These are phyloP conservation scores for Corythornis cristatus DNA, from an alignment of 2,113 vertebrate species.

Conservation along the genomic window DNA sequence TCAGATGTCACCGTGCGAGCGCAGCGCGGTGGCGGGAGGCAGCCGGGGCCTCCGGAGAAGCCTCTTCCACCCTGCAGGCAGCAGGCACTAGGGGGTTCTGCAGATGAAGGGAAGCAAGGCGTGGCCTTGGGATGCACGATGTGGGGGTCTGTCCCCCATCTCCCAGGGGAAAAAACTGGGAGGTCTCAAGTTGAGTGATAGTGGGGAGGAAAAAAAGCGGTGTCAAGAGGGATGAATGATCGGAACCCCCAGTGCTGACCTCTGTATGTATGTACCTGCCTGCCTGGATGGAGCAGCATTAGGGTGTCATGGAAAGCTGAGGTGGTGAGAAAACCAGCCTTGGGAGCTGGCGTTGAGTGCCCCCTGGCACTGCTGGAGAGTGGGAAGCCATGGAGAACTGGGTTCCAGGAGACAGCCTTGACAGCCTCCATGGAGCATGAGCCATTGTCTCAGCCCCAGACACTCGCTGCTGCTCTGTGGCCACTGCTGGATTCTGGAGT, in stretches of 20 bases:
- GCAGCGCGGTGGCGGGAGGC: neutral
- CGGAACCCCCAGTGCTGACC: neutral
- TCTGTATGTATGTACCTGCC: neutral
- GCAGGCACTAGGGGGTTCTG: neutral
- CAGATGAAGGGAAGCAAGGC: neutral
- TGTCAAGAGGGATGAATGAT: neutral
- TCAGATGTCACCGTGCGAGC: constrained; percentile 28
- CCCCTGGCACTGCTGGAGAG: neutral
- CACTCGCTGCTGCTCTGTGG: rapidly evolving
- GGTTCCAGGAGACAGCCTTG: rapidly evolving
- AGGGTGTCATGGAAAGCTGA: rapidly evolving
- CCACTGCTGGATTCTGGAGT: neutral
- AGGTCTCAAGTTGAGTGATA: neutral
- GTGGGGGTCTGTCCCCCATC: too few species aligned
- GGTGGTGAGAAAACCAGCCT: neutral
- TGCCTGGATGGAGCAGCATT: neutral
- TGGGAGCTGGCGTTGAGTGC: neutral
- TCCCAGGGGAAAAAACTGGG: neutral
- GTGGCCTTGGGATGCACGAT: rapidly evolving
- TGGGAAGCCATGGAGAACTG: neutral
- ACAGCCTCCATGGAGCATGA: rapidly evolving
- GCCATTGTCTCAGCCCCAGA: neutral
- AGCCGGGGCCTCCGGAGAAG: neutral
- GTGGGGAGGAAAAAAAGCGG: neutral
- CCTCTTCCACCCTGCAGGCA: neutral